phyloP scores from a whole-genome alignment of 1,140 invertebrate species.

The Drosophila pruinosa region DNA sequence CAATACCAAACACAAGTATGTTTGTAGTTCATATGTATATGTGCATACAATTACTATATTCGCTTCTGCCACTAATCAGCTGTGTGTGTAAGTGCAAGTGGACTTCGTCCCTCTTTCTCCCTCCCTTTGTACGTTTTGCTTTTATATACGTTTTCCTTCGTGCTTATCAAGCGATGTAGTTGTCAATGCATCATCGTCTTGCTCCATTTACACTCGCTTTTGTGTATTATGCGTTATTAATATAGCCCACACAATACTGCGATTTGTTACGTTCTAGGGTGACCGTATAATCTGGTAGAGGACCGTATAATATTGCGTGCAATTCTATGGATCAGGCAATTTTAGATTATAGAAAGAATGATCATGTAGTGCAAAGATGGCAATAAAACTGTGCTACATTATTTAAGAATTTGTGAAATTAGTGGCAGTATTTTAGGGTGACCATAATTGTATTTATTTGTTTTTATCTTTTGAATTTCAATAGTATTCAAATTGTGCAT shows the following conservation, averaged over 20 bases:
- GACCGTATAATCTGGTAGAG: neutral
- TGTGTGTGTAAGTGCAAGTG: slow-evolving; percentile 11
- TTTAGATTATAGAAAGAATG: no score
- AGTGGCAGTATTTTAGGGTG: neutral
- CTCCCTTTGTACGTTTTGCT: slow-evolving; percentile 8
- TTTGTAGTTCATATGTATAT: neutral
- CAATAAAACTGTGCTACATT: no score
- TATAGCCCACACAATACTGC: neutral
- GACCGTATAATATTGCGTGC: no score
- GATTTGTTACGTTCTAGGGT: neutral
- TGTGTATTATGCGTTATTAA: slow-evolving; percentile 10
- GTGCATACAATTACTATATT: neutral
- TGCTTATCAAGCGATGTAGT: slow-evolving; percentile 57
- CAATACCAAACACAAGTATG: no score
- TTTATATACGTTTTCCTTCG: slow-evolving; percentile 31
- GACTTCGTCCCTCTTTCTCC: neutral
- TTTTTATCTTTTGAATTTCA: neutral
- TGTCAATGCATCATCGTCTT: slow-evolving; percentile 21
- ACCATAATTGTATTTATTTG: neutral
- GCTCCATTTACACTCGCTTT: slow-evolving; percentile 34
- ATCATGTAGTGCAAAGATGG: no score
- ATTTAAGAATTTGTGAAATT: no score
- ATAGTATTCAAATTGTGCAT: neutral
- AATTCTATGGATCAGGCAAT: no score
- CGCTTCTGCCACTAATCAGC: slow-evolving; percentile 30